Evolutionary conservation across 2,888 invertebrate species (phyloP), one percentile per base, ranked within the genome.

Genomic region (Sisyra terminalis): DNA sequence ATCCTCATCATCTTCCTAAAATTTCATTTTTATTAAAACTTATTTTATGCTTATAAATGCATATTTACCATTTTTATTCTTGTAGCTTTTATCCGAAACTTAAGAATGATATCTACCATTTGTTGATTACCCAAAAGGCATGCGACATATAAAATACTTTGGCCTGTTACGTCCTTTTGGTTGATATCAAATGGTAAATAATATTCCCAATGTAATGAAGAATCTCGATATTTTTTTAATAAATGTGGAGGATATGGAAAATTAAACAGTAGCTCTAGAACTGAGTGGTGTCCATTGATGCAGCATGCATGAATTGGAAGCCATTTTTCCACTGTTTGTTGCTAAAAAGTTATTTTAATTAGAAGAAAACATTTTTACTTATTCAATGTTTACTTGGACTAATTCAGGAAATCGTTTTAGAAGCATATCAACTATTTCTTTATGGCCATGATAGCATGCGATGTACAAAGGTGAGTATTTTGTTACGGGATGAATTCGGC

Each of bases 391-490:
- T 49, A 76, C 78, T 65, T 81, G 79, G 10, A 84, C 78, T 49
- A 92, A 74, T 51, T 85, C 80, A 0, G 93, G 90, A 62, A 88
- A 93, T 53, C 78, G 75, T 56, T 77, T 66, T 10, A 93, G 65
- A 50, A 93, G 63, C 47, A 83, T 57, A 51, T 77, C 76, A 0
- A 79, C 82, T 45, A 90, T 81, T 37, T 82, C 80, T 48, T 68
- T 64, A 55, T 86, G 80, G 0, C 92, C 92, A 55, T 85, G 84
- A 54, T 87, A 86, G 47, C 84, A 82, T 3, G 93, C 86, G 43
- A 88, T 83, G 62, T 94, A 93, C 1, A 96, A 68, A 0, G 94
- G 92, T 1, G 90, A 87, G 61, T 94, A 92, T 55, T 84, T 81
- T 2, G 93, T 93, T 18, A 87, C 83, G 0, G 89, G 80, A 63